Conservation (phyloP, 2,797 vertebrate species). For the Craterocephalus amniculus region DNA sequence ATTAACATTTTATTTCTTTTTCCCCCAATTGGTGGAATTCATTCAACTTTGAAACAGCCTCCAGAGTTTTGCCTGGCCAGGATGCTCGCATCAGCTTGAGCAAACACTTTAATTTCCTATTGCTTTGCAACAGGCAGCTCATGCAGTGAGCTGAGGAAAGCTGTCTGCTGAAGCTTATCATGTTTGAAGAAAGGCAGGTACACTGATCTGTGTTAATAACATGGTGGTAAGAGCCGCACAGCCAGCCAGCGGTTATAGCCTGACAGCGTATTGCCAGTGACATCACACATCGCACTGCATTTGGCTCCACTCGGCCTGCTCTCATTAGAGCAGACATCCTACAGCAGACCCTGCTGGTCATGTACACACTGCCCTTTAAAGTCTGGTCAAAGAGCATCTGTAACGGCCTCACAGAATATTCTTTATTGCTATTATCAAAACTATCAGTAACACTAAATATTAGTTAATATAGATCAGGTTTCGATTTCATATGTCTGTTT, state of each 20-base stretch:
- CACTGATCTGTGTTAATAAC: conserved; percentile 74
- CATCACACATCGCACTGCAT: conserved; percentile 64
- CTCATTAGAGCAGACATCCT: conserved; percentile 68
- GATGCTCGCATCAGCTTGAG: conserved; percentile 11
- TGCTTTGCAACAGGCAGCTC: conserved; percentile 43
- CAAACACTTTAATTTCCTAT: conserved; percentile 55
- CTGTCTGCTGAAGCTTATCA: conserved; percentile 63
- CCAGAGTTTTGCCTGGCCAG: background rate
- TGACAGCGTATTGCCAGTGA: conserved; percentile 67
- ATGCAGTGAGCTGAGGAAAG: conserved; percentile 36
- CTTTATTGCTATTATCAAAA: conserved; percentile 33
- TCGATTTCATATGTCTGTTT: conserved; percentile 14
- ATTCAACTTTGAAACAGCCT: conserved; percentile 16
- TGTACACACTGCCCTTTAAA: conserved; percentile 52
- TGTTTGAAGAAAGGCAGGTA: conserved; percentile 73
- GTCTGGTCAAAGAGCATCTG: conserved; percentile 50
- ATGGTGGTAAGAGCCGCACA: conserved; percentile 50
- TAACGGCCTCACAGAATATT: conserved; percentile 22
- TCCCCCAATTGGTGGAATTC: background rate
- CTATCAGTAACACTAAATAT: conserved; percentile 7
- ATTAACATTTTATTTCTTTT: background rate
- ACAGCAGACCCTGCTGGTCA: conserved; percentile 60
- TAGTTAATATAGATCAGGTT: conserved; percentile 16
- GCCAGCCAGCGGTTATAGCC: conserved; percentile 53
- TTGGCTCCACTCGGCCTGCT: conserved; percentile 44